A percentile compares a stretch with the other conserved stretches of the same genome.
Evolutionary conservation across 2,797 vertebrate species (phyloP).

Genomic region (Rhabdophis nuchalis): DNA sequence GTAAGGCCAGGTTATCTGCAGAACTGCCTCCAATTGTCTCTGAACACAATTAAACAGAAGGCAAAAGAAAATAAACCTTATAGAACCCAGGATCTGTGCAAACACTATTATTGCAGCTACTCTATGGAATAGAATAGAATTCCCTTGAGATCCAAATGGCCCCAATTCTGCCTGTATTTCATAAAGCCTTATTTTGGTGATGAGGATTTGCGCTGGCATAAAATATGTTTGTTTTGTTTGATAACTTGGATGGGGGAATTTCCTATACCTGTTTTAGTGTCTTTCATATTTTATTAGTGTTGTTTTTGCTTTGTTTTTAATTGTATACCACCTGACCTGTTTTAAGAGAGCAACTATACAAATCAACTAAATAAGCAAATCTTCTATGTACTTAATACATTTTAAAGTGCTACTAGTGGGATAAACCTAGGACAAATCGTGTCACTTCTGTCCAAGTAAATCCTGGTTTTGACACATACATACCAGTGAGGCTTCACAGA

Average conservation of each 20-base stretch:
- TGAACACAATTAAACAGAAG: no score
- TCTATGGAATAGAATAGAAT: background rate
- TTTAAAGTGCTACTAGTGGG: background rate
- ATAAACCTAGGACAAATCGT: background rate
- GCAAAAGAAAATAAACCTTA: background rate
- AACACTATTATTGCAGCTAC: background rate
- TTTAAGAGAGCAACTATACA: background rate
- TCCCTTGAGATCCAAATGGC: background rate
- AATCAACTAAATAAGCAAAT: background rate
- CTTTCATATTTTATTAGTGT: background rate
- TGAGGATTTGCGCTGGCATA: background rate
- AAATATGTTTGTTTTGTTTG: background rate
- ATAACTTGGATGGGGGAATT: background rate
- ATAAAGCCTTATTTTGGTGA: background rate
- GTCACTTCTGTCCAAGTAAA: background rate
- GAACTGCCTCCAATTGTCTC: background rate
- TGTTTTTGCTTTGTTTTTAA: background rate
- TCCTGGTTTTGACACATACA: background rate
- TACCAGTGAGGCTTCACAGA: background rate
- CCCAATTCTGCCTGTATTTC: background rate
- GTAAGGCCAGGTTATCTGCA: background rate
- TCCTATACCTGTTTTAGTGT: background rate
- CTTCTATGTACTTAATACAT: background rate
- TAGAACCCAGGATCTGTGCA: background rate
- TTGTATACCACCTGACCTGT: background rate